Base-by-base conservation (phyloP, 2,113 vertebrate species). In the Lepisosteus osseus region DNA sequence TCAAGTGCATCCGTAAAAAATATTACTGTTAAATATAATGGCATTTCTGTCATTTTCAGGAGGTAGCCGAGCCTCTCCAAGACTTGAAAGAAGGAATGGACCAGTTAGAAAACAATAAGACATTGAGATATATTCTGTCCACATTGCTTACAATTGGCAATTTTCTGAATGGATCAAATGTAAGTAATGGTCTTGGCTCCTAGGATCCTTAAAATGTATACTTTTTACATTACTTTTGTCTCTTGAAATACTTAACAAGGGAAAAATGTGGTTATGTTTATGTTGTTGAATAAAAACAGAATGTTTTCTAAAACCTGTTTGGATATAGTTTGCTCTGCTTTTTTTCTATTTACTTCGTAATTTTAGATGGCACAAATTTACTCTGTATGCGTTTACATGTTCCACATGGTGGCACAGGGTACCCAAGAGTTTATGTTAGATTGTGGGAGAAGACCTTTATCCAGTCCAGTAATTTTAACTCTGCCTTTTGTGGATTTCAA, bases 21-120 rank as follows among this genome's bases (percentile, higher is more conserved):
- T 51, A 51, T 1, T 51, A 9, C 5, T 51, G 47, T 51, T 9
- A 54, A 42, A 51, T 9, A 68, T 56, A 74, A 12, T 3, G 45
- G 3, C 69, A 74, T 85, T 0, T 83, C 81, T 72, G 45, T 9
- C 73, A 76, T 17, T 68, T 68, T 72, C 77, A 99, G 97, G 97
- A 99, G 90, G 95, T 98, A 75, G 97, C 96, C 72, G 97, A 98
- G 85, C 97, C 97, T 41, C 89, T 99, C 75, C 91, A 97, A 89
- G 97, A 99, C 82, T 88, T 99, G 79, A 99, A 99, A 84, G 96
- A 99, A 90, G 97, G 97, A 83, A 99, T 99, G 97, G 95, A 96
- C 81, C 96, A 99, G 83, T 77, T 99, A 82, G 96, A 98, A 84
- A 96, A 96, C 77, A 99, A 99, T 83, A 95, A 94, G 86, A 98